Evolutionary conservation across 2,113 vertebrate species (phyloP).

Genomic region (Phylloscopus trochiloides): DNA sequence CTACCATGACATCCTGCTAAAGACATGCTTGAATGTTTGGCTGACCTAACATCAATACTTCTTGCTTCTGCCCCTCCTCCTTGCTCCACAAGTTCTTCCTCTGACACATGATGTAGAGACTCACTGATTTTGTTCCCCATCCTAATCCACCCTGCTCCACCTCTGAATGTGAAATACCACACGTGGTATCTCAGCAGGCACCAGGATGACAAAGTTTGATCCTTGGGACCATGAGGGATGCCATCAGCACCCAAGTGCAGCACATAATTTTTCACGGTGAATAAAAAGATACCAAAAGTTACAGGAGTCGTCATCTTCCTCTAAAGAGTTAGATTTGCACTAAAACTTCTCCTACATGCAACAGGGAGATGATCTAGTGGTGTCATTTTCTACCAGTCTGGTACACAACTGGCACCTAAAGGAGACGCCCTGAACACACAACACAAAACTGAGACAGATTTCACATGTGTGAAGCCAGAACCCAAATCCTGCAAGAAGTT

Average conservation of each 20-base stretch:
- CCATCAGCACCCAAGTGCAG: neutral
- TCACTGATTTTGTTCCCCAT: neutral
- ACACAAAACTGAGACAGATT: neutral
- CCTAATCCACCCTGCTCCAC: neutral
- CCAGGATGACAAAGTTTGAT: neutral
- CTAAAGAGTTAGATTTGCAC: neutral
- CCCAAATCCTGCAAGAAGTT: neutral
- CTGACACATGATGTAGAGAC: neutral
- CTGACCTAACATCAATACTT: neutral
- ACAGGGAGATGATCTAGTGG: accelerated
- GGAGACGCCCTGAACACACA: neutral
- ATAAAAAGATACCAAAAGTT: neutral
- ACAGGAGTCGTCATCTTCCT: accelerated
- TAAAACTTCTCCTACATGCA: neutral
- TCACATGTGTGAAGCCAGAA: neutral
- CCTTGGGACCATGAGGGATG: neutral
- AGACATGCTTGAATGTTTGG: neutral
- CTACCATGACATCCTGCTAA: neutral
- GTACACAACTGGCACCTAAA: neutral
- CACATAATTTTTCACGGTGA: neutral
- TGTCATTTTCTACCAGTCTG: neutral
- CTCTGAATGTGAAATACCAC: neutral
- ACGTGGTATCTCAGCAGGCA: neutral
- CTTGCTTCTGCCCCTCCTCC: neutral
- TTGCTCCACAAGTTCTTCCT: neutral